phyloP scores from a whole-genome alignment of 2,797 vertebrate genomes.

The Hippopotamyrus pictus region DNA sequence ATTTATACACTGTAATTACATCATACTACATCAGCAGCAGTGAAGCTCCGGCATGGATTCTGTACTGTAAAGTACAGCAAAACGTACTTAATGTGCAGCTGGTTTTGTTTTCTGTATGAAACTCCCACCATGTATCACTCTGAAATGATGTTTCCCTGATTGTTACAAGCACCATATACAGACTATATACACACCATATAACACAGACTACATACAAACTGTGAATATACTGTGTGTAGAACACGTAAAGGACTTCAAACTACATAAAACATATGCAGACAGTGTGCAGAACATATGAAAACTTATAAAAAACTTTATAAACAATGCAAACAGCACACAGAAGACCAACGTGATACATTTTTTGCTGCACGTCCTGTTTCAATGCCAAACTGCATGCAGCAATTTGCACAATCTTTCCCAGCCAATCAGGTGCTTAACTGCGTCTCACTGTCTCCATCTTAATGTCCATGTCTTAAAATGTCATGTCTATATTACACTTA shows the following conservation, averaged over 20 bases:
- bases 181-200: neutral
- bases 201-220: neutral
- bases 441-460: neutral
- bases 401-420: neutral
- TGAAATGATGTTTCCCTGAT: neutral
- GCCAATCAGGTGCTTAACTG: neutral
- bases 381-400: neutral
- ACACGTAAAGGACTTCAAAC: neutral
- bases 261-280: neutral
- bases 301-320: neutral
- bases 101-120: neutral
- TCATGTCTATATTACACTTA: neutral
- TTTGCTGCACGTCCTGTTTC: neutral
- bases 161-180: neutral
- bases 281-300: neutral
- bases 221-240: neutral
- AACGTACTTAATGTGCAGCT: neutral
- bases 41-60: neutral
- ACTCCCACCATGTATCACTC: neutral
- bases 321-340: neutral
- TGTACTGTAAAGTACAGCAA: neutral
- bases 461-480: neutral
- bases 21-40: neutral
- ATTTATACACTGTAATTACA: neutral
- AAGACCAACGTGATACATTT: neutral